Evolutionary conservation across 1,140 invertebrate genomes (phyloP).

Genomic region (Dendrolimus kikuchii): DNA sequence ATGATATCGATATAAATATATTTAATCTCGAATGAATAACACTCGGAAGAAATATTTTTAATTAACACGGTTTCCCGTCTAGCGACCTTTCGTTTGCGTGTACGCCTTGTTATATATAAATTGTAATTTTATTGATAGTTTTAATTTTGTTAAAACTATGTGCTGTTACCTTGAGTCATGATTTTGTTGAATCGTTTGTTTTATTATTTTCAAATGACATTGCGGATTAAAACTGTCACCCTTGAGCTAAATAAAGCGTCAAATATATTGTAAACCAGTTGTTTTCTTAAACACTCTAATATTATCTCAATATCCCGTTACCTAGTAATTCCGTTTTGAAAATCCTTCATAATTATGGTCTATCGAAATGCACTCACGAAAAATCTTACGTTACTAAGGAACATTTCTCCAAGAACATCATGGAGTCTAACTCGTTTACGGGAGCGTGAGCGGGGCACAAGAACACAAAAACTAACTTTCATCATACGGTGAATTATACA

Average conservation of each 20-base stretch:
- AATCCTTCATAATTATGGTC: too few species aligned
- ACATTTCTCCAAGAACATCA: too few species aligned
- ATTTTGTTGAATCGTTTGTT: conserved; percentile 68
- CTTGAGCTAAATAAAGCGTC: conserved; percentile 67
- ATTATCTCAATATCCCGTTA: neutral
- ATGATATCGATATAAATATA: conserved; percentile 1
- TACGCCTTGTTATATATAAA: conserved; percentile 50
- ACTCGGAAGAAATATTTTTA: too few species aligned
- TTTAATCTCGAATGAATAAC: conserved; percentile 19
- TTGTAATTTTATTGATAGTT: conserved; percentile 64
- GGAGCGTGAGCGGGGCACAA: too few species aligned
- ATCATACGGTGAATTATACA: too few species aligned
- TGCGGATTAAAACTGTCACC: conserved; percentile 63
- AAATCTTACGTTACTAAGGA: too few species aligned
- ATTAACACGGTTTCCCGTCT: too few species aligned
- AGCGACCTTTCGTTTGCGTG: neutral
- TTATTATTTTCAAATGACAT: conserved; percentile 66
- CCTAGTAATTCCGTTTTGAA: neutral
- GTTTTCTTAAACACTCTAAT: conserved; percentile 36
- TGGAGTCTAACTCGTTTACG: too few species aligned
- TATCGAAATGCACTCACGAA: too few species aligned
- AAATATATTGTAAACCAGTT: conserved; percentile 54
- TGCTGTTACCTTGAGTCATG: conserved; percentile 67
- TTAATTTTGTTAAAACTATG: conserved; percentile 64
- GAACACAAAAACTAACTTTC: too few species aligned